Base-by-base conservation (phyloP, 2,113 vertebrate species). In the Galbula dea region DNA sequence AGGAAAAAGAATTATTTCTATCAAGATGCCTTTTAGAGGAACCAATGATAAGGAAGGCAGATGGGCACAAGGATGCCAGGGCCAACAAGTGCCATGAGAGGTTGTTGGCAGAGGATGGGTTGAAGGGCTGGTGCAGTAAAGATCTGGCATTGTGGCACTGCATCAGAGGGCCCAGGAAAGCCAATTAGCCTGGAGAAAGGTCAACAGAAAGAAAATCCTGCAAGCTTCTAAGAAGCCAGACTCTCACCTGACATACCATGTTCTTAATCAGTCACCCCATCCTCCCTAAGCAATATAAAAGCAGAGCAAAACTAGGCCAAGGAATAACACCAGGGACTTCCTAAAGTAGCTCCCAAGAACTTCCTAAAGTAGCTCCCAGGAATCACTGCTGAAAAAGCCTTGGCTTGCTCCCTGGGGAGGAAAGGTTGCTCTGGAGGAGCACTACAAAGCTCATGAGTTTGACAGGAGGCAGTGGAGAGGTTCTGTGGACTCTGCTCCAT, bases 391-490 rank as follows among this genome's bases (percentile, higher is more conserved):
- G 32, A 55, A 87, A 83, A 92, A 75, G 45, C 43, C 48, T 62
- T 3, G 1, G 29, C 68, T 65, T 81, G 77, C 80, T 87, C 83
- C 54, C 49, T 8, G 12, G 54, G 77, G 90, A 86, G 66, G 59
- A 65, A n/a, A 92, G 67, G 67, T 10, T 43, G 36, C 15, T 76
- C 12, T 58, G 46, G n/a, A 73, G 75, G 46, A 90, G 37, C 73
- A 61, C 62, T 79, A 69, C 43, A 87, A 83, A 95, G 51, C 71
- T 91, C 84, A 74, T 77, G 29, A 89, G 94, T 95, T 90, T 92
- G 83, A 88, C 39, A 85, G 8, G 48, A 46, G 59, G 39, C 87
- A 57, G 79, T 76, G 59, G 71, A 43, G 49, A 89, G 59, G 37
- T 80, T 79, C 81, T 80, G 20, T 51, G 78, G 63, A 48, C 55